Percentiles rank a stretch among this genome's conserved stretches.
phyloP scores from a whole-genome alignment of 1,140 invertebrate species.

The Aethina tumida region DNA sequence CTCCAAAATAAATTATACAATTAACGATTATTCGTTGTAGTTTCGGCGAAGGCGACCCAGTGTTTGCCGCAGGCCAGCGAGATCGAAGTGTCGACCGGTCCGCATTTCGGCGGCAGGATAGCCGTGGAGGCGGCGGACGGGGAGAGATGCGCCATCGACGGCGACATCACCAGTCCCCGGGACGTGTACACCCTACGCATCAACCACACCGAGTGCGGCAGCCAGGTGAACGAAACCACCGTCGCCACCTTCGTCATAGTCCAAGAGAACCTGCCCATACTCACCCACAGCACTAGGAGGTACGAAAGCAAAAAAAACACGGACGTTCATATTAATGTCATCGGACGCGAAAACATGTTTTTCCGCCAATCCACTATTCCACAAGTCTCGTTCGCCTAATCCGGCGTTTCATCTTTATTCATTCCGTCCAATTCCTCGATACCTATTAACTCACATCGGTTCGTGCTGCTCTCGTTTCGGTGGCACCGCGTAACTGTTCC shows the following conservation, averaged over 20 bases:
- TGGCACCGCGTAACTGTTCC: no score
- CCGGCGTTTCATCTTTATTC: neutral
- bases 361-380: neutral
- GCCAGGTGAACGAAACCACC: conserved; percentile 58
- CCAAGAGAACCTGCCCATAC: conserved; percentile 68
- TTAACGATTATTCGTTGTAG: conserved; percentile 40
- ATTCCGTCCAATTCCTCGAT: no score
- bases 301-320: conserved; percentile 6
- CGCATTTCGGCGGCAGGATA: conserved; percentile 64
- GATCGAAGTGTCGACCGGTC: conserved; percentile 69
- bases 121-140: conserved; percentile 58
- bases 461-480: no score
- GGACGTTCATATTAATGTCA: no score
- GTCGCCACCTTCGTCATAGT: conserved; percentile 70
- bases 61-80: conserved; percentile 66
- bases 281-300: conserved; percentile 68
- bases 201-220: conserved; percentile 64
- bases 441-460: no score
- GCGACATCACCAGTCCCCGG: conserved; percentile 50
- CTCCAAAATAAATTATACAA: no score
- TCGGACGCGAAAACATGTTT: conserved; percentile 1
- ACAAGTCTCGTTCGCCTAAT: neutral
- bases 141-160: conserved; percentile 50
- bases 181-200: conserved; percentile 64
- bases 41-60: conserved; percentile 64